Evolutionary conservation across 2,797 vertebrate species (phyloP).

Genomic region (Lycodopsis pacificus): DNA sequence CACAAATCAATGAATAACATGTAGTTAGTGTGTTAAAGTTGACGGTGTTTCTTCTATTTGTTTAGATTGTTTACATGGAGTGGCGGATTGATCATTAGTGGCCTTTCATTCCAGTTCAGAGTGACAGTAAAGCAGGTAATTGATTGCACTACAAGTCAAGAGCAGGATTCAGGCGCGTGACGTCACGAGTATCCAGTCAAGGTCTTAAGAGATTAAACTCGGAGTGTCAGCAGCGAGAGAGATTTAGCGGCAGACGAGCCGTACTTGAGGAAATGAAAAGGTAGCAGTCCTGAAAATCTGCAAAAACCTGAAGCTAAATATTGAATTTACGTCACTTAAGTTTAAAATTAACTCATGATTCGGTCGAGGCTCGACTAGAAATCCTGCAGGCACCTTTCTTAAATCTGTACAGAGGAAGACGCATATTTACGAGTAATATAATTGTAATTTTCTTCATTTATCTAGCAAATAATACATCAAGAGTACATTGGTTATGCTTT

Average conservation of each 20-base stretch:
- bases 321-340: not conserved
- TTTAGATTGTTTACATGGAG: not conserved
- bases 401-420: not conserved
- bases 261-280: conserved; percentile 41
- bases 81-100: not conserved
- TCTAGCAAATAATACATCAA: not conserved
- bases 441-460: not conserved
- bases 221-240: conserved; percentile 23
- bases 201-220: conserved; percentile 60
- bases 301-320: conserved; percentile 5
- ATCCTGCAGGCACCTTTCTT: not conserved
- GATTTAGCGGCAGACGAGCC: conserved; percentile 43
- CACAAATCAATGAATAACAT: not conserved
- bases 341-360: conserved; percentile 1
- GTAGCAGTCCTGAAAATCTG: not conserved
- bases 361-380: not conserved
- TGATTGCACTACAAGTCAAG: conserved; percentile 13
- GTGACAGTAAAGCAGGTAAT: conserved; percentile 26
- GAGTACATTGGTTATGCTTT: not conserved
- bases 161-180: conserved; percentile 26
- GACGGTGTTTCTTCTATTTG: not conserved
- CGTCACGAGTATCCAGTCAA: conserved; percentile 1
- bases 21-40: not conserved
- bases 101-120: not conserved
- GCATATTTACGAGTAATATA: not conserved